Evolutionary conservation across 1,140 invertebrate genomes (phyloP), one percentile per base, ranked within the genome.

Genomic region (Teleogryllus occipitalis): DNA sequence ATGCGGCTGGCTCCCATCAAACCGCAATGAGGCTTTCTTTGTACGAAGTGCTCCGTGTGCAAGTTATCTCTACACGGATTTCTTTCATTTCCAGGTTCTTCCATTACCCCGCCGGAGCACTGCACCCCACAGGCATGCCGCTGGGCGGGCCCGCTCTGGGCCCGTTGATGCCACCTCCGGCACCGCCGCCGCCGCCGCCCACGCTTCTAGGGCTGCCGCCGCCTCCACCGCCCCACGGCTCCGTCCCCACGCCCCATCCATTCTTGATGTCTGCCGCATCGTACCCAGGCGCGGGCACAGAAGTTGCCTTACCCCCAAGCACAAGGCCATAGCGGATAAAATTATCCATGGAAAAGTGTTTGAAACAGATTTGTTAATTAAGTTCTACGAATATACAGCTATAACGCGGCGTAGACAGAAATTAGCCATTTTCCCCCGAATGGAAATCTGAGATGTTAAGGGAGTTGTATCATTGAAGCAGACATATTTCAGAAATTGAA

Each of bases 41-140:
- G n/a, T n/a, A n/a, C n/a, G n/a, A n/a, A n/a, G n/a, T n/a, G n/a
- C n/a, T n/a, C n/a, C n/a, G n/a, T n/a, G n/a, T n/a, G n/a, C n/a
- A n/a, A n/a, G n/a, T n/a, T n/a, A n/a, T n/a, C n/a, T n/a, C n/a
- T n/a, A n/a, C n/a, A n/a, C n/a, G n/a, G n/a, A 18, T 75, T 0
- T 47, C 8, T 81, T 82, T 81, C 46, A 72, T 46, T 79, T 47
- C 77, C 78, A 89, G 88, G 89, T 89, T 89, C 82, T 89, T 89
- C 75, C 89, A 89, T 82, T 89, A 89, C 86, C 88, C 39, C 84
- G 86, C 79, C 86, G 87, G 83, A 79, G 81, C 80, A 12, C 81
- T 81, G 78, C 80, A 81, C 10, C 80, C 79, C n/a, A 74, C 75
- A 46, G 75, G 47, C 14, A 54, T 54, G 22, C 14, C 47, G 12